A percentile compares a stretch with the other conserved stretches of the same genome.
Conservation (phyloP, 2,888 invertebrate genomes). For the Conops quadrifasciatus region DNA sequence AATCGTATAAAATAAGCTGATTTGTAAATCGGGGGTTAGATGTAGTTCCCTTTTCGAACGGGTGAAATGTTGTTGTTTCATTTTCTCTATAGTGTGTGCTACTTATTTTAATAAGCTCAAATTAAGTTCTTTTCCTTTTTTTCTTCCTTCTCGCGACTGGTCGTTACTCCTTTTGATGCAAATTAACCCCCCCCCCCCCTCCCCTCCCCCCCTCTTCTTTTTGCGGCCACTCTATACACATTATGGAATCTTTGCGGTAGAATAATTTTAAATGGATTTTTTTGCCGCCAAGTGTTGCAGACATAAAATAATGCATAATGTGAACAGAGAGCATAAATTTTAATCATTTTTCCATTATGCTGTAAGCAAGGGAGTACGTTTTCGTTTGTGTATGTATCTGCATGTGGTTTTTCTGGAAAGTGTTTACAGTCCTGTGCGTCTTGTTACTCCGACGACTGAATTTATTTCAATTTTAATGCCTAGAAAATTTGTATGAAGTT, state of each 20-base stretch:
- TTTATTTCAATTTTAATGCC: too few relatives aligned
- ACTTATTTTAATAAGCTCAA: conserved; percentile 3
- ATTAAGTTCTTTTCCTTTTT: neutral
- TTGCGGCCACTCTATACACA: too few relatives aligned
- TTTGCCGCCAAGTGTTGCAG: conserved; percentile 22
- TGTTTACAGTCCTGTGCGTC: too few relatives aligned
- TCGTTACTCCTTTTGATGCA: neutral
- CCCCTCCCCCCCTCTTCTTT: neutral
- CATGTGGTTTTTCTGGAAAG: neutral
- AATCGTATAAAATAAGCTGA: too few relatives aligned
- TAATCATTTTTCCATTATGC: conserved; percentile 22
- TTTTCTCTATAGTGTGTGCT: neutral
- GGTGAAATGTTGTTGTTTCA: too few relatives aligned
- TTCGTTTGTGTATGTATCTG: neutral
- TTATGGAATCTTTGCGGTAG: neutral
- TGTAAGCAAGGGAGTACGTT: neutral
- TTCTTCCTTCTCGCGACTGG: neutral
- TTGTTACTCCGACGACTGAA: too few relatives aligned
- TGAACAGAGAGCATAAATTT: conserved; percentile 24
- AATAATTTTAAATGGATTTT: conserved; percentile 17
- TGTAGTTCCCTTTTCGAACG: too few relatives aligned
- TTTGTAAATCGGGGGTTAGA: too few relatives aligned
- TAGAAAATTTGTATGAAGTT: too few relatives aligned
- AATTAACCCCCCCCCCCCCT: neutral
- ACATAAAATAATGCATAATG: conserved; percentile 24